These are phyloP conservation scores for Heliconius melpomene DNA, from an alignment of 1,140 invertebrate species.

Conservation along the genomic window DNA sequence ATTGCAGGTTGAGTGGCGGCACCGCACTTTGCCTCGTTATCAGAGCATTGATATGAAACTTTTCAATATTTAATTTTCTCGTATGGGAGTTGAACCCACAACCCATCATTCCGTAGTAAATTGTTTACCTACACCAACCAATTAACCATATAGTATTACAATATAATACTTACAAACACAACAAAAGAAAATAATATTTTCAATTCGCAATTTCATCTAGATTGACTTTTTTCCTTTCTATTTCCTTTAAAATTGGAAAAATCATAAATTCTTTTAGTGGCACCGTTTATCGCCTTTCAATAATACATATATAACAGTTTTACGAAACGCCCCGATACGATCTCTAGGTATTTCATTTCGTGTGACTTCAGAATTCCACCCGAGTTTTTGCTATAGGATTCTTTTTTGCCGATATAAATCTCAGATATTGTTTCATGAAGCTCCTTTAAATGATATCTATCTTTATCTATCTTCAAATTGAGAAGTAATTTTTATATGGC, in stretches of 20 bases:
- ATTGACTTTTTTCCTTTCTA: constrained; percentile 21
- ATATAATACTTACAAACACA: background rate
- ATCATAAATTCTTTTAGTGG: constrained; percentile 49
- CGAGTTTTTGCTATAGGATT: constrained; percentile 23
- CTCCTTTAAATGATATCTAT: background rate
- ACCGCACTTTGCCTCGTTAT: background rate
- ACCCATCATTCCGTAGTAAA: background rate
- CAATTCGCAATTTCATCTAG: background rate
- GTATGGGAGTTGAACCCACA: background rate
- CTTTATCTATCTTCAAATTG: constrained; percentile 11
- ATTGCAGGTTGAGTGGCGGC: background rate
- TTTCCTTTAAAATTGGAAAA: constrained; percentile 43
- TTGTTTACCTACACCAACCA: too few species aligned
- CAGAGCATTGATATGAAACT: background rate
- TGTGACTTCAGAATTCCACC: constrained; percentile 30
- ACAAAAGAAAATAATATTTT: background rate
- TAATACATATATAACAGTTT: constrained; percentile 43
- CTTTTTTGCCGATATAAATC: constrained; percentile 17
- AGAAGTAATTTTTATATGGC: background rate
- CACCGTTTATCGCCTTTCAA: constrained; percentile 53
- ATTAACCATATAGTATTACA: background rate
- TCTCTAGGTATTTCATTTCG: constrained; percentile 46
- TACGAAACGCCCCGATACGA: constrained; percentile 41
- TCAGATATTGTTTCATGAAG: constrained; percentile 7
- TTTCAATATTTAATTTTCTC: background rate